Conservation (phyloP, 2,113 vertebrate genomes). For the human region DNA sequence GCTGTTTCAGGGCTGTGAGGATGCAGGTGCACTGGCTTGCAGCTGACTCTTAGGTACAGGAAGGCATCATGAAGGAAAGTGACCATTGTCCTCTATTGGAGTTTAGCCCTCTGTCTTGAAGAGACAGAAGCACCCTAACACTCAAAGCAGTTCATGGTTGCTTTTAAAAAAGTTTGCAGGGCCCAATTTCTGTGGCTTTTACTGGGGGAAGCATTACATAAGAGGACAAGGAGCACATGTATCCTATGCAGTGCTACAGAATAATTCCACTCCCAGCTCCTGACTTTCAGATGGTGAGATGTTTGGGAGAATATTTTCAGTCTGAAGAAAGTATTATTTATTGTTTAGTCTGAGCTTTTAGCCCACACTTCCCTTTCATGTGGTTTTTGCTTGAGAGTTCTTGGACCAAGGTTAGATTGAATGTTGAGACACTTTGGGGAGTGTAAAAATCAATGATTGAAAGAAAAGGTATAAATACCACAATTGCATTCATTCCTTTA, state of each 20-base stretch:
- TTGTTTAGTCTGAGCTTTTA: conserved; percentile 25
- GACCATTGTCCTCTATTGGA: neutral
- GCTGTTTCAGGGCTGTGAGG: neutral
- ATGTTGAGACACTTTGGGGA: neutral
- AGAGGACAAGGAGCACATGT: neutral
- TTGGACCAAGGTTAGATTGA: conserved; percentile 26
- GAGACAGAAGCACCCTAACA: neutral
- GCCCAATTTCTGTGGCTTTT: neutral
- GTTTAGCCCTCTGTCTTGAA: neutral
- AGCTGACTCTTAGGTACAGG: neutral
- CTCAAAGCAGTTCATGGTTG: neutral
- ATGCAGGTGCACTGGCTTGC: neutral
- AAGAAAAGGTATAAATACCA: neutral
- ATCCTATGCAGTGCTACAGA: conserved; percentile 38
- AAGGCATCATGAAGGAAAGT: neutral
- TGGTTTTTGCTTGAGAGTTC: conserved; percentile 7
- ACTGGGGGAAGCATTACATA: neutral
- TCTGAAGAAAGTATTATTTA: conserved; percentile 38
- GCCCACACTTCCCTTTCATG: conserved; percentile 24
- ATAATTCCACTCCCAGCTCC: neutral
- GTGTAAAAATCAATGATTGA: neutral
- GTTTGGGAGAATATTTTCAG: conserved; percentile 31
- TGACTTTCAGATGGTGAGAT: conserved; percentile 38
- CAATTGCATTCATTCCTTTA: conserved; percentile 37
- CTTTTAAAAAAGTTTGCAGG: neutral